These are phyloP conservation scores for Oreochromis grahami DNA, from an alignment of 2,797 vertebrate species.

Conservation along the genomic window DNA sequence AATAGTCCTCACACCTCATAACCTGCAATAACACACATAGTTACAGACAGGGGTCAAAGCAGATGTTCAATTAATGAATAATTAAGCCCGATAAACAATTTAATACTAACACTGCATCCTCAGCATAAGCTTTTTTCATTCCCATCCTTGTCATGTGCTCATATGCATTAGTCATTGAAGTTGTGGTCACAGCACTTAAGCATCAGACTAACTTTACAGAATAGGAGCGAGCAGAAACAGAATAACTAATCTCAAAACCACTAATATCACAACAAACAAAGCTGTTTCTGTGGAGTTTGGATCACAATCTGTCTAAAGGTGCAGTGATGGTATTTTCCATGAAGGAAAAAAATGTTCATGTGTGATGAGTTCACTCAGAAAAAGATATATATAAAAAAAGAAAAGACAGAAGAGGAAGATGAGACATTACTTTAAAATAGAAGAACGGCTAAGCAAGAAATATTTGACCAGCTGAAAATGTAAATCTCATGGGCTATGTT, in stretches of 20 bases:
- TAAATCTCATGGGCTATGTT: background rate
- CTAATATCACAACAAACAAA: background rate
- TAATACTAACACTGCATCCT: background rate
- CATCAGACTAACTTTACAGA: background rate
- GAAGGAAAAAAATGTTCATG: background rate
- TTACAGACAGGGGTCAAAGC: background rate
- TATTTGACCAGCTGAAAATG: background rate
- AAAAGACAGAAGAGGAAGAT: background rate
- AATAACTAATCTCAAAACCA: background rate
- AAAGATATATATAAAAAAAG: background rate
- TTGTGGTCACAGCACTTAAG: background rate
- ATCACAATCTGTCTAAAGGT: background rate
- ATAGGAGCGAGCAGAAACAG: background rate
- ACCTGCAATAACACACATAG: constrained; percentile 63
- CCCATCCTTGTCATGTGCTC: background rate
- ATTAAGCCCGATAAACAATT: background rate
- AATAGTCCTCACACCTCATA: constrained; percentile 70
- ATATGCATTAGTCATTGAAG: background rate
- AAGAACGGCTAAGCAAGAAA: background rate
- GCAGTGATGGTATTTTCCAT: background rate
- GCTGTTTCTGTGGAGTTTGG: background rate
- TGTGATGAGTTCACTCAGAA: background rate
- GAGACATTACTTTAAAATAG: background rate
- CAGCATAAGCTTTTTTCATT: background rate
- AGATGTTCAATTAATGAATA: background rate